phyloP scores from a whole-genome alignment of 2,888 invertebrate species.

The Griposia aprilina region DNA sequence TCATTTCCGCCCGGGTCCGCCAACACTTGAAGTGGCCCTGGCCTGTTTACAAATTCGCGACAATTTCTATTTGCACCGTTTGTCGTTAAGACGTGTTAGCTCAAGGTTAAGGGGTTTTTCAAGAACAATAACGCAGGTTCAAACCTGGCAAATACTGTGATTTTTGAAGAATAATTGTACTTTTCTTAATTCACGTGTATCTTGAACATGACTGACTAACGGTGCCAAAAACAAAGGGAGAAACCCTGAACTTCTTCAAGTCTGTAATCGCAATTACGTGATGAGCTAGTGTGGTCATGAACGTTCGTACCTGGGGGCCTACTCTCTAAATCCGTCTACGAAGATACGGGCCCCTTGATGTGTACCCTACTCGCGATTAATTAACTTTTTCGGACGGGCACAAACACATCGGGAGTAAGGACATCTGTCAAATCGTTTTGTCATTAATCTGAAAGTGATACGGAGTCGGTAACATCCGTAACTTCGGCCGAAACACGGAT shows the following conservation, averaged over 20 bases:
- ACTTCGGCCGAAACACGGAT: too few relatives aligned
- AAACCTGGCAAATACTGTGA: not conserved
- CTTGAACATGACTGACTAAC: not conserved
- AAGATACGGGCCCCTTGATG: too few relatives aligned
- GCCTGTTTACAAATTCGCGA: constrained; percentile 24
- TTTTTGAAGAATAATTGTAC: not conserved
- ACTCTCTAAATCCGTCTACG: too few relatives aligned
- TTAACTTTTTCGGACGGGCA: too few relatives aligned
- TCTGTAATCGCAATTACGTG: not conserved
- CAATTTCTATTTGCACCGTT: constrained; percentile 22
- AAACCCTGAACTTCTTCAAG: not conserved
- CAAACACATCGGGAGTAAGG: too few relatives aligned
- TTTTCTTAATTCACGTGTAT: not conserved
- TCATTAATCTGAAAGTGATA: too few relatives aligned
- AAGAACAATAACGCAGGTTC: not conserved
- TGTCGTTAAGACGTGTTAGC: not conserved
- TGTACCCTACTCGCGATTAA: too few relatives aligned
- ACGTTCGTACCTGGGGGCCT: too few relatives aligned
- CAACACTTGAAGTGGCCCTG: constrained; percentile 1
- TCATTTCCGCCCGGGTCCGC: constrained; percentile 42
- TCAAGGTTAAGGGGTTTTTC: not conserved
- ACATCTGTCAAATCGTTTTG: too few relatives aligned
- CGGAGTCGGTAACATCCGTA: too few relatives aligned
- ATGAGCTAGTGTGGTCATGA: not conserved
- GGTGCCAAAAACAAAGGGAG: not conserved